Percentiles rank a stretch among this genome's conserved stretches.
Conservation (phyloP, 2,797 vertebrate genomes). For the Pteronotus mesoamericanus region DNA sequence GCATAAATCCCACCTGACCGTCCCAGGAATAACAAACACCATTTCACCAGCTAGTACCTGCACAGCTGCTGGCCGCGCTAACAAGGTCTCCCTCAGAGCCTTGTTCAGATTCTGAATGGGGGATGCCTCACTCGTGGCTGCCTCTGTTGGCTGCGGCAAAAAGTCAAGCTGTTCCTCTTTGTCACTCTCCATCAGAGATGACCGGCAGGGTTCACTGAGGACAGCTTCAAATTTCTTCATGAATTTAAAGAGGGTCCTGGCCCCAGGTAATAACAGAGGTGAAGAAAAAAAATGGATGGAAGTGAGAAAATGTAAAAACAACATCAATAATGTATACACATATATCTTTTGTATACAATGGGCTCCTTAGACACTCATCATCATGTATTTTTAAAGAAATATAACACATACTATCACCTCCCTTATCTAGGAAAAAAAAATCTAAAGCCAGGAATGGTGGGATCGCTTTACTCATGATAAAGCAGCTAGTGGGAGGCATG, state of each 20-base stretch:
- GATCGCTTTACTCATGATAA: background rate
- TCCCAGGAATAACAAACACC: background rate
- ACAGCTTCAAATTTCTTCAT: constrained; percentile 93
- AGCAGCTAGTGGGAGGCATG: background rate
- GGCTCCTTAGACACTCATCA: background rate
- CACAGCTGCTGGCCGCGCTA: constrained; percentile 75
- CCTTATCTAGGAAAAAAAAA: constrained; percentile 21
- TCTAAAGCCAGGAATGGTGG: background rate
- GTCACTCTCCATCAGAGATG: constrained; percentile 88
- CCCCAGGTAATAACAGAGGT: constrained; percentile 7
- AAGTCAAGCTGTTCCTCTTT: constrained; percentile 82
- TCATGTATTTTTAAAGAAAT: background rate
- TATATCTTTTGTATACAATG: background rate
- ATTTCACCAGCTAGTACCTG: constrained; percentile 56
- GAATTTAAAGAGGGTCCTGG: constrained; percentile 96
- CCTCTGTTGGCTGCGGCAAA: constrained; percentile 77
- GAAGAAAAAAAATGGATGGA: background rate
- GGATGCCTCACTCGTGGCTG: constrained; percentile 48
- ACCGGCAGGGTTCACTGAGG: constrained; percentile 85
- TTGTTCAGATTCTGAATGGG: constrained; percentile 86
- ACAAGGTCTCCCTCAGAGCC: constrained; percentile 81
- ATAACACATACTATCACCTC: background rate
- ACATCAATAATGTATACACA: background rate
- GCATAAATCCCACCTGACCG: background rate
- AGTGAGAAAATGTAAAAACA: background rate